Percentiles rank a stretch among this genome's conserved stretches.
phyloP scores from a whole-genome alignment of 2,888 invertebrate species.

The Heliconius erato region DNA sequence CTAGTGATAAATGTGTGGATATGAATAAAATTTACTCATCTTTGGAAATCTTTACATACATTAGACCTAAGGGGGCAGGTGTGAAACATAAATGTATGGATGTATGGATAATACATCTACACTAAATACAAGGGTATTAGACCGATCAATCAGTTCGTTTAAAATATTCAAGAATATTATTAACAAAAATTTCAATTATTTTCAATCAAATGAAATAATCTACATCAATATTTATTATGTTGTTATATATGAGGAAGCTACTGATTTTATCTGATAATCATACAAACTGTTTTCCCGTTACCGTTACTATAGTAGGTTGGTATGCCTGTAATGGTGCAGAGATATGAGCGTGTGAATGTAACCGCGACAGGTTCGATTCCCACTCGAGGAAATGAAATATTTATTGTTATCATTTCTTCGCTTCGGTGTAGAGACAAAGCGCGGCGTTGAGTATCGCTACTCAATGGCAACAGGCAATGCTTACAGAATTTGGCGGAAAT shows the following conservation, averaged over 20 bases:
- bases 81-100: slow-evolving; percentile 53
- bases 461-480: not conserved
- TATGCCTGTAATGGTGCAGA: not conserved
- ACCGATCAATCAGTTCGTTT: slow-evolving; percentile 25
- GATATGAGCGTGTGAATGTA: not conserved
- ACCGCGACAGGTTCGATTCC: not conserved
- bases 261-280: not conserved
- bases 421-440: not conserved
- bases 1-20: slow-evolving; percentile 61
- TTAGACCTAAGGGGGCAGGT: slow-evolving; percentile 78
- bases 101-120: not conserved
- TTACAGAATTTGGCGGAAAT: too few species aligned
- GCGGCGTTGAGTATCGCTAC: not conserved
- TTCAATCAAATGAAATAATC: too few species aligned
- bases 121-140: slow-evolving; percentile 37
- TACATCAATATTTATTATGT: not conserved
- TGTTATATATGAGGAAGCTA: not conserved
- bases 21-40: slow-evolving; percentile 81
- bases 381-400: not conserved
- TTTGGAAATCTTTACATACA: slow-evolving; percentile 74
- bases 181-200: not conserved
- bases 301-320: too few species aligned
- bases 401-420: not conserved
- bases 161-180: slow-evolving; percentile 1
- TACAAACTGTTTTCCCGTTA: not conserved